These are phyloP conservation scores for Tetramorium alpestre DNA, from an alignment of 1,140 invertebrate species.

Conservation along the genomic window DNA sequence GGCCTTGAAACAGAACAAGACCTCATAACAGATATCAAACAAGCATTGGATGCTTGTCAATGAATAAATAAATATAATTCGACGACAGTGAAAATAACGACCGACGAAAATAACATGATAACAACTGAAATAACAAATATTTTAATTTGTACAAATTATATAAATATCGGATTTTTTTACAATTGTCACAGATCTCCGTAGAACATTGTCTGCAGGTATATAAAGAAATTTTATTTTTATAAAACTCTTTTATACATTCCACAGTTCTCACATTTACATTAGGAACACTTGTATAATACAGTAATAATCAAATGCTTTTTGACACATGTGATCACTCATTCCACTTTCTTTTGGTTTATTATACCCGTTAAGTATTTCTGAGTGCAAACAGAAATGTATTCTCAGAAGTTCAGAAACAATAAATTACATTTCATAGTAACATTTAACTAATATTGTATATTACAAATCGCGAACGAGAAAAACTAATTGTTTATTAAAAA, in stretches of 20 bases:
- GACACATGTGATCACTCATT: slow-evolving; percentile 22
- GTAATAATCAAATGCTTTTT: slow-evolving; percentile 26
- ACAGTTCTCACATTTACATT: slow-evolving; percentile 41
- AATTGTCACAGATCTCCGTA: not conserved
- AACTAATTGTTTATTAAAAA: not conserved
- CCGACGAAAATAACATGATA: not conserved
- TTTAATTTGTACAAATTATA: not conserved
- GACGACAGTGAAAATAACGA: not conserved
- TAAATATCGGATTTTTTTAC: not conserved
- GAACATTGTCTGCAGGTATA: not conserved
- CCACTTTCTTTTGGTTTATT: not conserved
- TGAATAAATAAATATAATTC: slow-evolving; percentile 24
- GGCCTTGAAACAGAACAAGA: slow-evolving; percentile 96
- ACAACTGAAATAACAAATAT: not conserved
- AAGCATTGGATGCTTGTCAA: slow-evolving; percentile 88
- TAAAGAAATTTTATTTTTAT: slow-evolving; percentile 57
- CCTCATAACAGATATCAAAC: slow-evolving; percentile 94
- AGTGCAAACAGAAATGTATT: not conserved
- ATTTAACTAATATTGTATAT: not conserved
- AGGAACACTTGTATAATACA: slow-evolving; percentile 52
- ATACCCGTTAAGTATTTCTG: not conserved
- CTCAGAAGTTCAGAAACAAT: not conserved
- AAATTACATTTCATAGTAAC: not conserved
- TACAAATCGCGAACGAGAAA: not conserved
- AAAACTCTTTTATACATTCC: slow-evolving; percentile 57